These are phyloP conservation scores for Calyptommatus sinebrachiatus DNA, from an alignment of 2,113 vertebrate species.

Conservation along the genomic window DNA sequence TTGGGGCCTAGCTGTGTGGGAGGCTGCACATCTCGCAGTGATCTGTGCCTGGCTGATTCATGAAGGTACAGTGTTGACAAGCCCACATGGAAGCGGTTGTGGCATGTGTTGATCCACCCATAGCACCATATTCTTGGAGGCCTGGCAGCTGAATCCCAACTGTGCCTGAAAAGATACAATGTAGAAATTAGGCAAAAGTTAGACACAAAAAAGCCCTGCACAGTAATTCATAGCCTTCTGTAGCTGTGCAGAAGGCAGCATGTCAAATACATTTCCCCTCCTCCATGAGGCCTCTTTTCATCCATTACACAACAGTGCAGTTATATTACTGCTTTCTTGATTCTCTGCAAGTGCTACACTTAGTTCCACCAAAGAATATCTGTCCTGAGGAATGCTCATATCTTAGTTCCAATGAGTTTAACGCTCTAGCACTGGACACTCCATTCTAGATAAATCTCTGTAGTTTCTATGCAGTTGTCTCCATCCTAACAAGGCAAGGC, in stretches of 20 bases:
- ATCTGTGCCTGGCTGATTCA: slow-evolving; percentile 96
- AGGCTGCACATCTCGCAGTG: slow-evolving; percentile 99
- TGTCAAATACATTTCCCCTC: background rate
- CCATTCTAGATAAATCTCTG: background rate
- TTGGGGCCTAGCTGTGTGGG: slow-evolving; percentile 79
- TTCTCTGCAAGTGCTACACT: background rate
- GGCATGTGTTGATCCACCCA: slow-evolving; percentile 75
- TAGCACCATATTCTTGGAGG: slow-evolving; percentile 84
- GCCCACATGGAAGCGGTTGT: slow-evolving; percentile 89
- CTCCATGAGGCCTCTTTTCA: background rate
- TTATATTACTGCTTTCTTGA: too few relatives aligned
- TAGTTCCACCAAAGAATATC: background rate
- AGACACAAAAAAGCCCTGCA: background rate
- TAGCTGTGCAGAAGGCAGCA: background rate
- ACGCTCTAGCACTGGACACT: background rate
- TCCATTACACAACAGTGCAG: background rate
- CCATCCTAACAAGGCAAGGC: background rate
- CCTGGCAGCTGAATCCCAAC: slow-evolving; percentile 87
- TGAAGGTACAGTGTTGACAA: slow-evolving; percentile 97
- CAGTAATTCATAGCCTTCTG: background rate
- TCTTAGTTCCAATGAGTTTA: background rate
- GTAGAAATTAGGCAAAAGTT: background rate
- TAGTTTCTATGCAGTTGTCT: background rate
- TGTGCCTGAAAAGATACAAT: slow-evolving; percentile 75
- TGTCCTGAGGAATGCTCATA: background rate